phyloP scores from a whole-genome alignment of 1,140 invertebrate genomes.

The Drosophila quadrilineata region DNA sequence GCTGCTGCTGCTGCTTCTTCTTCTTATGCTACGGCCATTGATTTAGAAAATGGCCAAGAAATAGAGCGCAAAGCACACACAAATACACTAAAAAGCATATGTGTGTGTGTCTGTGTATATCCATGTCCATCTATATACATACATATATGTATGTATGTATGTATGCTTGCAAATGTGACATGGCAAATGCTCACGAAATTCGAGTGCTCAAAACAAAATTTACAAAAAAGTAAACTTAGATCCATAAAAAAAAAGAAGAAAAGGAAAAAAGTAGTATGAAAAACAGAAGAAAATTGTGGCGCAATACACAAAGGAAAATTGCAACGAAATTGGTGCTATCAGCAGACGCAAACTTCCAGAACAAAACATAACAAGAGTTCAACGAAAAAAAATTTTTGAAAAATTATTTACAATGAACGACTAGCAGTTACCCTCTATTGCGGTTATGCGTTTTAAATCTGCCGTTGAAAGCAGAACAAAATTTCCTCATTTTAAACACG shows the following conservation, averaged over 20 bases:
- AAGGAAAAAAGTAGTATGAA: neutral
- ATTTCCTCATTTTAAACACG: no score
- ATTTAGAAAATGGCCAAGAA: conserved; percentile 71
- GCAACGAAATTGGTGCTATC: conserved; percentile 60
- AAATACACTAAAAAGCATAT: neutral
- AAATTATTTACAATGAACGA: neutral
- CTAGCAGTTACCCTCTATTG: neutral
- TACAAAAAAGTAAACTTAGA: no score
- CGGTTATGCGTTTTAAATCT: neutral
- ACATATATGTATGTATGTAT: conserved; percentile 21
- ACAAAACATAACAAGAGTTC: conserved; percentile 28
- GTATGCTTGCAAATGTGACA: conserved; percentile 60
- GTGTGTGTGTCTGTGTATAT: no score
- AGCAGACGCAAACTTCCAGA: conserved; percentile 55
- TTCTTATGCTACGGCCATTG: no score
- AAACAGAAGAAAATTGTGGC: conserved; percentile 39
- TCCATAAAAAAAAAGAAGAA: neutral
- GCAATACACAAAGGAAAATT: conserved; percentile 47
- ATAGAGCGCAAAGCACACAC: conserved; percentile 38
- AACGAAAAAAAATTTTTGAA: conserved; percentile 36
- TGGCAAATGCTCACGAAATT: conserved; percentile 36
- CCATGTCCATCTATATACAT: neutral
- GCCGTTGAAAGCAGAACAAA: no score
- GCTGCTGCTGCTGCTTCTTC: no score
- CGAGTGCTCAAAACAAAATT: conserved; percentile 8